Base-by-base conservation (phyloP, 1,140 invertebrate genomes). In the Cydia pomonella region DNA sequence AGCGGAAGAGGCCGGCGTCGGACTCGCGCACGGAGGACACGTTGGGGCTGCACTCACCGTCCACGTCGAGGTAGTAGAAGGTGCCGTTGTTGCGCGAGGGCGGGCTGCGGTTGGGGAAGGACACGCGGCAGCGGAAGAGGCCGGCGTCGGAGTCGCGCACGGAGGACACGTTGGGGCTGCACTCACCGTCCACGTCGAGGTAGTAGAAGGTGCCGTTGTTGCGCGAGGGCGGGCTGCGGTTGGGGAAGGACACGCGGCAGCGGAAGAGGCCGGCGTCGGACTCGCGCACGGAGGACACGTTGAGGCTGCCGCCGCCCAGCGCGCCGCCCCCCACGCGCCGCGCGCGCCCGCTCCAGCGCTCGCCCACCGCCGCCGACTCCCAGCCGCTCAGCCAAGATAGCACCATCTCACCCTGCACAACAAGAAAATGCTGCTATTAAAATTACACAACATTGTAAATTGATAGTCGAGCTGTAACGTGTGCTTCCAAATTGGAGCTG, bases 181-280 rank as follows among this genome's bases (percentile, higher is more conserved):
- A 73, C 94, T 94, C 91, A 97, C 97, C 97, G 88, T 97, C 96
- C 21, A 98, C 97, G 41, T 96, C 95, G 10, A 98, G 95, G 84
- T 97, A 95, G 81, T 97, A 97, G 95, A 96, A 97, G 10, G 97
- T 98, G 16, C 97, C 97, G 92, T 98, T 98, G 83, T 97, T 96
- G 47, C 96, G 94, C 3, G 95, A 95, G 80, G 94, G 95, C 4
- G 97, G 97, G 41, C 96, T 96, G 76, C 97, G 95, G 88, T 98
- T 98, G 33, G 98, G 97, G 88, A 98, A 98, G 79, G 96, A 95
- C 13, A 98, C 95, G 83, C 95, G 95, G 90, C 98, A 99, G 91
- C 98, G 97, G 92, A 98, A 99, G 95, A 97, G 97, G 72, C 98
- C 98, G 80, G 96, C 95, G 92, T 99, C 98, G 47, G 96, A 95